Evolutionary conservation across 2,888 invertebrate genomes (phyloP).

Genomic region (Drosophila rubida): DNA sequence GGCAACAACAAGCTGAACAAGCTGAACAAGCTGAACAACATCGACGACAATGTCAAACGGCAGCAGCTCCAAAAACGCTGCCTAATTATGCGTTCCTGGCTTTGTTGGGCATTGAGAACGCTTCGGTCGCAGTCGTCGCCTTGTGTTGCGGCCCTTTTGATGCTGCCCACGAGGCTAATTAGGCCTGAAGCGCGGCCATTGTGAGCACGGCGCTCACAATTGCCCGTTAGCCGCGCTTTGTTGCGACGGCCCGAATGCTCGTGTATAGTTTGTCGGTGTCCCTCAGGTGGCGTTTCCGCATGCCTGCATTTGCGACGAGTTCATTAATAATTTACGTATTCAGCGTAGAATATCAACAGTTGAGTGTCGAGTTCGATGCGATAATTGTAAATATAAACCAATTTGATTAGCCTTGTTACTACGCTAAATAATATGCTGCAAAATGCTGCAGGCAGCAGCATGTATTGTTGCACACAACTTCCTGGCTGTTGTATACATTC

Average conservation of each 20-base stretch:
- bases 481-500: background rate
- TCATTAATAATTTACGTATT: conserved; percentile 64
- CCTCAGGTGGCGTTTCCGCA: conserved; percentile 33
- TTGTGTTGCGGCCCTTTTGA: conserved; percentile 35
- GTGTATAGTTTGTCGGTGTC: conserved; percentile 1
- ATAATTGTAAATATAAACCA: conserved; percentile 39
- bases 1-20: conserved; percentile 37
- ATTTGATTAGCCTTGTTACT: conserved; percentile 17
- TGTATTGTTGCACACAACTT: no score
- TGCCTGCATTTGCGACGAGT: conserved; percentile 41
- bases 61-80: conserved; percentile 32
- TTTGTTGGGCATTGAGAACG: conserved; percentile 54
- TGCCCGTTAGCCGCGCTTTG: conserved; percentile 58
- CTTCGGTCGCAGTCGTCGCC: conserved; percentile 11
- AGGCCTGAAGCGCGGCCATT: conserved; percentile 72
- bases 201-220: conserved; percentile 54
- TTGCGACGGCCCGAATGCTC: conserved; percentile 16
- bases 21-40: no score
- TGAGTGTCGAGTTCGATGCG: conserved; percentile 30
- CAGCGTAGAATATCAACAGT: conserved; percentile 43
- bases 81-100: conserved; percentile 76
- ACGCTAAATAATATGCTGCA: conserved; percentile 8
- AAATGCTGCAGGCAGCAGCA: no score
- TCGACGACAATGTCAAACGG: conserved; percentile 20
- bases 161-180: conserved; percentile 75